Conservation (phyloP, 2,888 invertebrate genomes). For the Baccha elongata region DNA sequence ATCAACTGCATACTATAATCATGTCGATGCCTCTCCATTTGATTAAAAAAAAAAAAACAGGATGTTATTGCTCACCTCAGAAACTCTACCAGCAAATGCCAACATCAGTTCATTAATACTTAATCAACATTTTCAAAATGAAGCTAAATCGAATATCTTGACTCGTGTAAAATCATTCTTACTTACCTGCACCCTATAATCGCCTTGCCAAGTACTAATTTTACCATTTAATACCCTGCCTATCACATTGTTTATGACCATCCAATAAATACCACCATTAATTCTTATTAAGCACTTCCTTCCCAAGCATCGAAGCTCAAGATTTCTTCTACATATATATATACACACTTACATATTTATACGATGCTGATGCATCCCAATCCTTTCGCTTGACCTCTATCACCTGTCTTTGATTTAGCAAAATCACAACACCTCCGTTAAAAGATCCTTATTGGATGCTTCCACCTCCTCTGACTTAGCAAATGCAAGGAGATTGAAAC, state of each 20-base stretch:
- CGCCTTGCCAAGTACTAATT: slow-evolving; percentile 54
- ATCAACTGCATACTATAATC: too few species aligned
- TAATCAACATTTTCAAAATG: background rate
- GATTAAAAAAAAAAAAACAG: too few species aligned
- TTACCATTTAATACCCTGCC: slow-evolving; percentile 66
- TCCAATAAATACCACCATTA: slow-evolving; percentile 66
- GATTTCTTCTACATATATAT: background rate
- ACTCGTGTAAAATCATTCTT: slow-evolving; percentile 44
- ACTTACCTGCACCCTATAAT: slow-evolving; percentile 56
- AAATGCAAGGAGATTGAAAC: slow-evolving; percentile 51
- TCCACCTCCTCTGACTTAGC: background rate
- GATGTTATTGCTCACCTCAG: background rate
- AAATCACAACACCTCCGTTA: slow-evolving; percentile 38
- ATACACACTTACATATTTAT: background rate
- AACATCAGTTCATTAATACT: background rate
- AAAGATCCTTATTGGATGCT: slow-evolving; percentile 59
- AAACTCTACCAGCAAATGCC: background rate
- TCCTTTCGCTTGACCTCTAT: slow-evolving; percentile 69
- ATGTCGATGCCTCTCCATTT: too few species aligned
- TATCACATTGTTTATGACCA: slow-evolving; percentile 71
- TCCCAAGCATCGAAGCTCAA: slow-evolving; percentile 26
- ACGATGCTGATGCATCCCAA: slow-evolving; percentile 18
- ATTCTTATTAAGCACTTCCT: slow-evolving; percentile 70
- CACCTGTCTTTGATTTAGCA: slow-evolving; percentile 65
- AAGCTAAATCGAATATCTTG: slow-evolving; percentile 24